These are phyloP conservation scores for Sisyra nigra DNA, from an alignment of 2,888 invertebrate species.

Conservation along the genomic window DNA sequence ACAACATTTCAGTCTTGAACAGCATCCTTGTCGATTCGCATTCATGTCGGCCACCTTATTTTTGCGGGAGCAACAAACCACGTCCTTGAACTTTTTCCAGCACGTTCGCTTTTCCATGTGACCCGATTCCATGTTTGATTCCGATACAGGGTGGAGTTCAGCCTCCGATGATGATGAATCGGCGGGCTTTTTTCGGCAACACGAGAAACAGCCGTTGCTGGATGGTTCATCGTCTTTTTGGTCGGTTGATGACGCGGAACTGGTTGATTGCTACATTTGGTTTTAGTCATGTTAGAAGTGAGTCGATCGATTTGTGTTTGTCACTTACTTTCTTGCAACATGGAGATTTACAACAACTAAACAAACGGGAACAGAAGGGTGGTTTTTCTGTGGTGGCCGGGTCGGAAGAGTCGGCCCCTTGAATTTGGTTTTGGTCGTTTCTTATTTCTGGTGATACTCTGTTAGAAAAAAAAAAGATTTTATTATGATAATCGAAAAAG, in stretches of 20 bases:
- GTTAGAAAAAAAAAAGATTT: too few relatives aligned
- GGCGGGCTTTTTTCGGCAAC: constrained; percentile 4
- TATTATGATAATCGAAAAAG: too few relatives aligned
- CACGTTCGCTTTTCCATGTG: constrained; percentile 17
- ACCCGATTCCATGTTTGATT: not conserved
- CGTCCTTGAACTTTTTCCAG: constrained; percentile 7
- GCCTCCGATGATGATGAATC: not conserved
- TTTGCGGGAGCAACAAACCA: constrained; percentile 19
- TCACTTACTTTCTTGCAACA: too few relatives aligned
- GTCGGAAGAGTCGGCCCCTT: not conserved
- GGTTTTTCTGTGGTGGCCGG: not conserved
- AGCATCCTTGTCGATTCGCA: constrained; percentile 13
- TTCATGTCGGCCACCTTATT: constrained; percentile 24
- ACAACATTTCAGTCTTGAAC: constrained; percentile 21
- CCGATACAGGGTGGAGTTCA: not conserved
- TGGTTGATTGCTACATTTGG: too few relatives aligned
- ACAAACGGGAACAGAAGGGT: constrained; percentile 1
- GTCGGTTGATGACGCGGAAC: too few relatives aligned
- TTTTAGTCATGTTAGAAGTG: too few relatives aligned
- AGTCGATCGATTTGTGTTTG: too few relatives aligned
- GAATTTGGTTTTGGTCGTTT: too few relatives aligned
- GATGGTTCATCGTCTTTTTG: too few relatives aligned
- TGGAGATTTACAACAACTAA: constrained; percentile 2
- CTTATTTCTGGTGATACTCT: not conserved
- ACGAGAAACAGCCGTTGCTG: not conserved